Evolutionary conservation across 64 coral and sea anemone species (phyloP).

Genomic region (Montipora efflorescens): DNA sequence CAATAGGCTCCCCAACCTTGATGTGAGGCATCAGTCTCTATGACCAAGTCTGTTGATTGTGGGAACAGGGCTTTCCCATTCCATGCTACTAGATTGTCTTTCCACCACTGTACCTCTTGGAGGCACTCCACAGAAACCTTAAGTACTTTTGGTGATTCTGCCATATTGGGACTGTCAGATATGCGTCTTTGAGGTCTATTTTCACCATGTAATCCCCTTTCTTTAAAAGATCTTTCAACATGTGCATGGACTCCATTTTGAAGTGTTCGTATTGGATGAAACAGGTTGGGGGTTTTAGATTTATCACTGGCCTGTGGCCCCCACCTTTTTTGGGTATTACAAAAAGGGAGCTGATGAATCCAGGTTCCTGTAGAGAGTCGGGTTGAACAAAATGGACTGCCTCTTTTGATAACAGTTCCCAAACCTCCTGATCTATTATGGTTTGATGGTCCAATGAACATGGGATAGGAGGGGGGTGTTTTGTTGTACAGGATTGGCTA

Average conservation of each 20-base stretch:
- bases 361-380: constrained; percentile 10
- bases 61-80: too few species aligned
- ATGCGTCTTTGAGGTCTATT: constrained; percentile 72
- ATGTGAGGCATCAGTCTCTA: too few species aligned
- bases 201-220: constrained; percentile 66
- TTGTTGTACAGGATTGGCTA: neutral
- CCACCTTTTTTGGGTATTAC: constrained; percentile 66
- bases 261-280: constrained; percentile 76
- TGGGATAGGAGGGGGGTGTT: neutral
- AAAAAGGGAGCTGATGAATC: constrained; percentile 67
- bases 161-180: constrained; percentile 50
- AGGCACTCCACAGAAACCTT: neutral
- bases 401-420: constrained; percentile 66
- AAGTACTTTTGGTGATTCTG: constrained; percentile 19
- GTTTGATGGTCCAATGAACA: constrained; percentile 26
- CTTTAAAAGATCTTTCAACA: constrained; percentile 69
- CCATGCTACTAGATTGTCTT: too few species aligned
- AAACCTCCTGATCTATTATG: constrained; percentile 72
- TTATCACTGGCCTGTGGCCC: constrained; percentile 66
- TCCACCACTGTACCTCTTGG: too few species aligned
- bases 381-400: constrained; percentile 57
- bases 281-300: constrained; percentile 47
- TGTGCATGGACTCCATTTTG: constrained; percentile 65
- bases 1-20: too few species aligned
- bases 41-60: too few species aligned